phyloP scores from a whole-genome alignment of 2,113 vertebrate species.

The Electrona antarctica region DNA sequence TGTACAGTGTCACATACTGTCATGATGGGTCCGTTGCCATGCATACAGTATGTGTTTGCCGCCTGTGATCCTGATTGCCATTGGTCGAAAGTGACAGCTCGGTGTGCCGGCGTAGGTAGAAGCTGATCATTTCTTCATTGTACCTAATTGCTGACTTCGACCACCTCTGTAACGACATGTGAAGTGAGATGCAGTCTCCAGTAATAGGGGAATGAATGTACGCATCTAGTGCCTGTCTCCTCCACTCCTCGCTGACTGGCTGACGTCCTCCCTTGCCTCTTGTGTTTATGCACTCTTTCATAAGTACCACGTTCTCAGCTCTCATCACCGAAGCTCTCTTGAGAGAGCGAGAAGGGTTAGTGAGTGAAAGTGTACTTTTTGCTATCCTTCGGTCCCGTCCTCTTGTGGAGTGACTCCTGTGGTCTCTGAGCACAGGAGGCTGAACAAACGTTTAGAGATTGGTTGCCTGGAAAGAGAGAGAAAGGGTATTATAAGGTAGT shows the following conservation, averaged over 20 bases:
- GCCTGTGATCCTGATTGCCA: slow-evolving; percentile 13
- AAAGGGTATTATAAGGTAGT: slow-evolving; percentile 45
- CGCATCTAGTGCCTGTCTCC: slow-evolving; percentile 35
- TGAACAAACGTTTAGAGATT: slow-evolving; percentile 69
- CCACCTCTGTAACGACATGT: slow-evolving; percentile 56
- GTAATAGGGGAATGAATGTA: slow-evolving; percentile 56
- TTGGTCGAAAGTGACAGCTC: slow-evolving; percentile 55
- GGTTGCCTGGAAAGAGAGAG: slow-evolving; percentile 72
- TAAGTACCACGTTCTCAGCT: slow-evolving; percentile 52
- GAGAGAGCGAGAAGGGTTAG: too few species aligned
- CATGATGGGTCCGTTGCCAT: too few species aligned
- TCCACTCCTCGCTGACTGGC: slow-evolving; percentile 47
- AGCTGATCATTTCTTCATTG: slow-evolving; percentile 70
- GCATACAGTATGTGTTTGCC: slow-evolving; percentile 6
- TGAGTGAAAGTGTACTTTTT: too few species aligned
- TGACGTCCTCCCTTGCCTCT: slow-evolving; percentile 66
- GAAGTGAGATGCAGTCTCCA: slow-evolving; percentile 58
- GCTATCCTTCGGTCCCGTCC: slow-evolving; percentile 17
- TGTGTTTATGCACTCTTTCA: slow-evolving; percentile 77
- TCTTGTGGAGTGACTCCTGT: slow-evolving; percentile 51
- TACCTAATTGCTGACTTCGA: slow-evolving; percentile 75
- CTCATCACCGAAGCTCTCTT: neutral
- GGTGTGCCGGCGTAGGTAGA: slow-evolving; percentile 60
- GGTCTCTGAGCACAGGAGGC: slow-evolving; percentile 45
- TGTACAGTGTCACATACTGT: too few species aligned